These are phyloP conservation scores for Saturnia pavonia DNA, from an alignment of 2,888 invertebrate genomes.

Conservation along the genomic window DNA sequence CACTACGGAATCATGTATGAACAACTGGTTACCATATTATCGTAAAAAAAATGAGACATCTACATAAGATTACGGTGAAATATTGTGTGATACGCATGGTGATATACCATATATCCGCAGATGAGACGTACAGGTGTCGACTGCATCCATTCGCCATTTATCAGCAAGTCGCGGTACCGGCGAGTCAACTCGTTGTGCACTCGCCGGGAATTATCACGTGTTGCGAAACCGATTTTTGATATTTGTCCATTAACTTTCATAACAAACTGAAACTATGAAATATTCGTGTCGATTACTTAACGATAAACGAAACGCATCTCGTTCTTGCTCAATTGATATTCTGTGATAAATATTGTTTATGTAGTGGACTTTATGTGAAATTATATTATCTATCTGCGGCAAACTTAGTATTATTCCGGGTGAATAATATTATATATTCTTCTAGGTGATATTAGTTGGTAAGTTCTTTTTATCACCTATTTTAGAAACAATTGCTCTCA, in stretches of 20 bases:
- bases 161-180: slow-evolving; percentile 66
- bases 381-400: slow-evolving; percentile 11
- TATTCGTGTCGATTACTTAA: background rate
- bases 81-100: slow-evolving; percentile 37
- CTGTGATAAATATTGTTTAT: slow-evolving; percentile 22
- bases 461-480: background rate
- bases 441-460: slow-evolving; percentile 5
- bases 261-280: slow-evolving; percentile 1
- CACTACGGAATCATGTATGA: background rate
- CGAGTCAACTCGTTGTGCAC: slow-evolving; percentile 58
- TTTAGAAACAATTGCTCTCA: no score
- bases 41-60: background rate
- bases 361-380: slow-evolving; percentile 39
- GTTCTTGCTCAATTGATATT: background rate
- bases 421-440: background rate
- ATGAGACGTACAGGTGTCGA: slow-evolving; percentile 59
- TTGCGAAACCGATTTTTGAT: slow-evolving; percentile 37
- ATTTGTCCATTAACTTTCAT: slow-evolving; percentile 28
- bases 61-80: slow-evolving; percentile 11
- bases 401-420: background rate
- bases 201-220: slow-evolving; percentile 37
- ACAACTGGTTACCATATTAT: background rate
- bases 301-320: background rate
- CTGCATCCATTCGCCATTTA: slow-evolving; percentile 65
- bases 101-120: slow-evolving; percentile 52